These are phyloP conservation scores for Pyrocephalus nanus DNA, from an alignment of 2,797 vertebrate species.

Conservation along the genomic window DNA sequence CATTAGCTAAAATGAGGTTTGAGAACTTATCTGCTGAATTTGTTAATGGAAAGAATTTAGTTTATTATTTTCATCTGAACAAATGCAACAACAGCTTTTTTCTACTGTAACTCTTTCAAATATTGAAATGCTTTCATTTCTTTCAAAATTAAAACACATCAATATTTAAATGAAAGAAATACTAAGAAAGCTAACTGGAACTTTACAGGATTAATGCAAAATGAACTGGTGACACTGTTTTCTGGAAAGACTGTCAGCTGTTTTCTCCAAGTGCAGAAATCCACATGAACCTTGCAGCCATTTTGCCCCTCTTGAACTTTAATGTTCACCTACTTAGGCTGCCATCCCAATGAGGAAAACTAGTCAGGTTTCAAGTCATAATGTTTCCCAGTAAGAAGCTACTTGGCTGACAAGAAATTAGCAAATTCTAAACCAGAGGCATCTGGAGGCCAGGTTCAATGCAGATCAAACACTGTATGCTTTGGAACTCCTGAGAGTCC, in stretches of 20 bases:
- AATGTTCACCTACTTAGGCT: neutral
- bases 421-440: neutral
- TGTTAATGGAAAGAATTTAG: neutral
- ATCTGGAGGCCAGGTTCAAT: neutral
- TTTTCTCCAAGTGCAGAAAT: neutral
- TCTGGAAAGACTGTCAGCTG: neutral
- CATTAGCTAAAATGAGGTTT: constrained; percentile 54
- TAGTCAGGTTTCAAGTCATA: neutral
- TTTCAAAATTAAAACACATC: neutral
- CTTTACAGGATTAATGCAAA: neutral
- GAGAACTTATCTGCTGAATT: constrained; percentile 35
- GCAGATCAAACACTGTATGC: fast-evolving
- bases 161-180: neutral
- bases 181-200: neutral
- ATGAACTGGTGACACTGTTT: neutral
- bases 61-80: constrained; percentile 14
- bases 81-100: neutral
- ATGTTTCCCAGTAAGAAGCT: neutral
- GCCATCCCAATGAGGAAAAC: neutral
- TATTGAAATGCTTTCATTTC: neutral
- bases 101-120: neutral
- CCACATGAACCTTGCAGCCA: neutral
- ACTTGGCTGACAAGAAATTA: neutral
- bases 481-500: neutral
- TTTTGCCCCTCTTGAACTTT: neutral